These are phyloP conservation scores for Netelia fuscicornis DNA, from an alignment of 2,888 invertebrate species.

Conservation along the genomic window DNA sequence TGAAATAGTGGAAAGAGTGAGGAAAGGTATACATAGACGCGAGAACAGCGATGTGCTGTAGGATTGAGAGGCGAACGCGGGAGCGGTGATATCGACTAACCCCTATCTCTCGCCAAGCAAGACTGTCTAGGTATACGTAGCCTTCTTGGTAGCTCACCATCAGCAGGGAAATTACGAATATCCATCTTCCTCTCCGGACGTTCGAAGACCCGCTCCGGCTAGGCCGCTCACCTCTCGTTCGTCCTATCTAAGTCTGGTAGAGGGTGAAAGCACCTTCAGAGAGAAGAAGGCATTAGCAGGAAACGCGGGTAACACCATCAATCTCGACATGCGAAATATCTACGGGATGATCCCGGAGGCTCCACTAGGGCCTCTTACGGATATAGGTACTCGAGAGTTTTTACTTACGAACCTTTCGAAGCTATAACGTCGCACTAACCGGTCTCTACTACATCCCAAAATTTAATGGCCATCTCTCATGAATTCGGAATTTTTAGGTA, in stretches of 20 bases:
- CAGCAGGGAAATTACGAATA: constrained; percentile 78
- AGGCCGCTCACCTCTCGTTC: constrained; percentile 58
- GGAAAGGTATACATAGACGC: not conserved
- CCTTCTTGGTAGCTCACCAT: constrained; percentile 42
- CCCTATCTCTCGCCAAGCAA: constrained; percentile 51
- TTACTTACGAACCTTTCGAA: not conserved
- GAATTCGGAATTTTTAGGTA: not conserved
- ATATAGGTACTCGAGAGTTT: constrained; percentile 4
- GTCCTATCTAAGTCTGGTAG: constrained; percentile 38
- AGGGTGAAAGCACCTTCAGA: constrained; percentile 52
- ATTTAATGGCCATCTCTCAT: not conserved
- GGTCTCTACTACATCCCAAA: not conserved
- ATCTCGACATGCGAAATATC: constrained; percentile 78
- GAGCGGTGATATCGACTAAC: constrained; percentile 59
- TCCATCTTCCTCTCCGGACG: constrained; percentile 79
- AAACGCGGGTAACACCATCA: constrained; percentile 76
- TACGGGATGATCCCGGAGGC: constrained; percentile 64
- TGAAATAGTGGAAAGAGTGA: not conserved
- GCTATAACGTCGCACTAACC: not conserved
- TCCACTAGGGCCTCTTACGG: constrained; percentile 42
- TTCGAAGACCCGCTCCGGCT: constrained; percentile 70
- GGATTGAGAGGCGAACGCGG: constrained; percentile 36
- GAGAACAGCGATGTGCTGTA: constrained; percentile 12
- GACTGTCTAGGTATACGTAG: constrained; percentile 41
- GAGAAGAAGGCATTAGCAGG: constrained; percentile 73